These are phyloP conservation scores for Macroramphosus scolopax DNA, from an alignment of 2,797 vertebrate genomes.

Conservation along the genomic window DNA sequence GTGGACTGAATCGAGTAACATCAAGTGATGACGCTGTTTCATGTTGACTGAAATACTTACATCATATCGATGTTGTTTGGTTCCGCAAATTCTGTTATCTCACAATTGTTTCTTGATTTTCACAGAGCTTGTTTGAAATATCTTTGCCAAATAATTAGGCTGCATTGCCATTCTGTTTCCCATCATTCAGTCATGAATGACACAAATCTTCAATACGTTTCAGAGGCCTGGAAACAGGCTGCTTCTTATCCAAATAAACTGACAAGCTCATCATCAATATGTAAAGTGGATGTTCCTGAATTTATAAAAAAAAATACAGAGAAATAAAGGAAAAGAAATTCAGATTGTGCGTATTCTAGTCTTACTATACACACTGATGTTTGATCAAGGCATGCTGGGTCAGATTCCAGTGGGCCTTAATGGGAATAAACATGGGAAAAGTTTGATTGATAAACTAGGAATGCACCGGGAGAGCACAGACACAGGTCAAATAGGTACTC, in stretches of 20 bases:
- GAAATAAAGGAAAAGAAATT: not conserved
- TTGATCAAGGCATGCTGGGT: not conserved
- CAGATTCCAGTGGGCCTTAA: not conserved
- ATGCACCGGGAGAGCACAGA: too few relatives aligned
- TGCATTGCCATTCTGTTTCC: not conserved
- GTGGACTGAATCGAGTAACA: constrained; percentile 78
- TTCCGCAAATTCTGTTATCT: not conserved
- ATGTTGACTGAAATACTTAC: constrained; percentile 3
- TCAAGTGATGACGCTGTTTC: not conserved
- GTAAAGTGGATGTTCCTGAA: too few relatives aligned
- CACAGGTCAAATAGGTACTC: not conserved
- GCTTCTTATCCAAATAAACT: too few relatives aligned
- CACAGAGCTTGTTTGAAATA: too few relatives aligned
- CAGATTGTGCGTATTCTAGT: not conserved
- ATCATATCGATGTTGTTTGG: constrained; percentile 8
- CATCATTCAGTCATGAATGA: not conserved
- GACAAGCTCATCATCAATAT: too few relatives aligned
- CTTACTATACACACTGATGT: not conserved
- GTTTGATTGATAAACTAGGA: too few relatives aligned
- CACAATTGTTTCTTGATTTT: not conserved
- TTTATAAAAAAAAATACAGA: not conserved
- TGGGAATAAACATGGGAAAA: too few relatives aligned
- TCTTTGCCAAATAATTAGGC: too few relatives aligned
- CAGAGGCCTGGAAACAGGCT: too few relatives aligned
- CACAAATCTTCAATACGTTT: too few relatives aligned